Conservation (phyloP, 2,797 vertebrate genomes). For the Simalia tracyae region DNA sequence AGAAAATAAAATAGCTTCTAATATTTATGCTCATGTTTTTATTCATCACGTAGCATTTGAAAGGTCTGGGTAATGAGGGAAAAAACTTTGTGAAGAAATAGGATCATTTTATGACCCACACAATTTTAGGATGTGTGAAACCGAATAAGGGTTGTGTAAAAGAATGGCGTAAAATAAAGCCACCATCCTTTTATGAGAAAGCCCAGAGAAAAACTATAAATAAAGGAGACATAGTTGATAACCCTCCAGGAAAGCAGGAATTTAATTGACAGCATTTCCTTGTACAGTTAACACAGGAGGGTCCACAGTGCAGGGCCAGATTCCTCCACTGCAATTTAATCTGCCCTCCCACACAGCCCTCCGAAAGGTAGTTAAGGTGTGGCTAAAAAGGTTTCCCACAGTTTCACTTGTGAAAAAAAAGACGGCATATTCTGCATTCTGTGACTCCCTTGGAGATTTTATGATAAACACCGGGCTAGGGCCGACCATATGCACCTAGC, state of each 20-base stretch:
- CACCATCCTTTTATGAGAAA: background rate
- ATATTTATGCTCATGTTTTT: background rate
- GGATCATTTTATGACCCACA: background rate
- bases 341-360: background rate
- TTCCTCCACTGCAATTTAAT: background rate
- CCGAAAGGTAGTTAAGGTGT: background rate
- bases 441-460: background rate
- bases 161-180: background rate
- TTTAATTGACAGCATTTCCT: conserved; percentile 26
- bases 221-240: conserved; percentile 15
- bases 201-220: background rate
- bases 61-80: background rate
- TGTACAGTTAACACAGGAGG: background rate
- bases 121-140: background rate
- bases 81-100: background rate
- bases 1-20: background rate
- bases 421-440: background rate
- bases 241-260: background rate
- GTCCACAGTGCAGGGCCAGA: background rate
- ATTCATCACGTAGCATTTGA: background rate
- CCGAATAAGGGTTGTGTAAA: conserved; percentile 3
- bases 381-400: background rate
- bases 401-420: background rate
- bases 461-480: background rate
- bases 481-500: background rate